A percentile compares a stretch with the other conserved stretches of the same genome.
phyloP scores from a whole-genome alignment of 2,113 vertebrate genomes.

The Pagrus major region DNA sequence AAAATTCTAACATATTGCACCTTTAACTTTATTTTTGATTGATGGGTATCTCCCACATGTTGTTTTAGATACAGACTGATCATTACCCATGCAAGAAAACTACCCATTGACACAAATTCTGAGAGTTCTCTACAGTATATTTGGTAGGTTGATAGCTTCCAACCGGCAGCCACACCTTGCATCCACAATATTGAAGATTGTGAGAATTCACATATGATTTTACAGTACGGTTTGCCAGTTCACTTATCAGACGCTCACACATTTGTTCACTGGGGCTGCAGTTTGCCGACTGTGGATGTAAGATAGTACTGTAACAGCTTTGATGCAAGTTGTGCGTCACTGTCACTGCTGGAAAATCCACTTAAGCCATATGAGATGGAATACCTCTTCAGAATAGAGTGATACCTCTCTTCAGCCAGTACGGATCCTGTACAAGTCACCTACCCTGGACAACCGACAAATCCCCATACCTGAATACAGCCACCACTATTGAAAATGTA shows the following conservation, averaged over 20 bases:
- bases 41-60: neutral
- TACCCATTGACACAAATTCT: neutral
- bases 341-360: slow-evolving; percentile 28
- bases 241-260: neutral
- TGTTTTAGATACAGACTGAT: neutral
- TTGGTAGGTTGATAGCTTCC: neutral
- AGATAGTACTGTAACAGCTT: slow-evolving; percentile 4
- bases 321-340: neutral
- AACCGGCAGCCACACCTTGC: neutral
- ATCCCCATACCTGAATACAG: neutral
- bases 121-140: neutral
- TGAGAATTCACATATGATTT: neutral
- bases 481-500: neutral
- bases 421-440: neutral
- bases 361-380: slow-evolving; percentile 23
- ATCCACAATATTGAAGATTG: neutral
- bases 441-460: neutral
- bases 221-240: neutral
- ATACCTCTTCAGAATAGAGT: slow-evolving; percentile 15
- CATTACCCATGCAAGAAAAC: neutral
- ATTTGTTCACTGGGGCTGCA: neutral
- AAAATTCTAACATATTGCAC: too few species aligned
- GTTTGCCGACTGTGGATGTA: slow-evolving; percentile 2
- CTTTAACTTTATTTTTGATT: too few species aligned
- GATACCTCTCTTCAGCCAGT: neutral